phyloP scores from a whole-genome alignment of 2,113 vertebrate genomes.

The Hippocampus barbouri region DNA sequence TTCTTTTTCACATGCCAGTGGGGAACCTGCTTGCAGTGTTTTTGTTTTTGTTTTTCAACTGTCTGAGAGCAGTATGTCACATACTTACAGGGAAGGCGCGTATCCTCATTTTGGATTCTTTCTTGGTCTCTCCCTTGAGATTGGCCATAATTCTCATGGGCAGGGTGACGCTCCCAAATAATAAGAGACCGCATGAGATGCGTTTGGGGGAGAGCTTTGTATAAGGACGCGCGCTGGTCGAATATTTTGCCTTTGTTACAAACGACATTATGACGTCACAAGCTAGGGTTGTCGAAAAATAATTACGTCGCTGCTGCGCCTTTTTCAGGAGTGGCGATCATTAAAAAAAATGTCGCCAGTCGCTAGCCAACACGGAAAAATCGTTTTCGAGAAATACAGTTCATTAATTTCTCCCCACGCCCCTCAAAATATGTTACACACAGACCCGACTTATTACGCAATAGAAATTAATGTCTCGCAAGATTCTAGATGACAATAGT shows the following conservation, averaged over 20 bases:
- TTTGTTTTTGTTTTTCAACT: not conserved
- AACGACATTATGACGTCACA: slow-evolving; percentile 1
- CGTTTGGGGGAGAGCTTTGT: slow-evolving; percentile 36
- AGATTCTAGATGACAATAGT: not conserved
- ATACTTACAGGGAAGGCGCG: slow-evolving; percentile 91
- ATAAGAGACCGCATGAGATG: slow-evolving; percentile 67
- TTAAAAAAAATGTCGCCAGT: not conserved
- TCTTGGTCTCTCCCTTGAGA: slow-evolving; percentile 88
- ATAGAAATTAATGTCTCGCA: not conserved
- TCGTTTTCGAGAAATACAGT: no score
- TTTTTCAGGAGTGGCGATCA: not conserved
- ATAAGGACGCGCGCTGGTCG: not conserved
- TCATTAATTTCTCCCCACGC: not conserved
- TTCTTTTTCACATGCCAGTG: not conserved
- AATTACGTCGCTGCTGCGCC: not conserved
- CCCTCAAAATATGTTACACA: no score
- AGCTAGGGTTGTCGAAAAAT: not conserved
- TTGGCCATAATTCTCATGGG: slow-evolving; percentile 84
- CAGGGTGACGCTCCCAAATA: slow-evolving; percentile 60
- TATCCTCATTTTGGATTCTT: slow-evolving; percentile 98
- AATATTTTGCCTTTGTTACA: slow-evolving; percentile 2
- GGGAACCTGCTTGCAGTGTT: not conserved
- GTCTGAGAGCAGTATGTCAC: slow-evolving; percentile 28
- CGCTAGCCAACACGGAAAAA: not conserved
- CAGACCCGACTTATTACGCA: not conserved